phyloP scores from a whole-genome alignment of 2,797 vertebrate species.

The Lepilemur ruficaudatus region DNA sequence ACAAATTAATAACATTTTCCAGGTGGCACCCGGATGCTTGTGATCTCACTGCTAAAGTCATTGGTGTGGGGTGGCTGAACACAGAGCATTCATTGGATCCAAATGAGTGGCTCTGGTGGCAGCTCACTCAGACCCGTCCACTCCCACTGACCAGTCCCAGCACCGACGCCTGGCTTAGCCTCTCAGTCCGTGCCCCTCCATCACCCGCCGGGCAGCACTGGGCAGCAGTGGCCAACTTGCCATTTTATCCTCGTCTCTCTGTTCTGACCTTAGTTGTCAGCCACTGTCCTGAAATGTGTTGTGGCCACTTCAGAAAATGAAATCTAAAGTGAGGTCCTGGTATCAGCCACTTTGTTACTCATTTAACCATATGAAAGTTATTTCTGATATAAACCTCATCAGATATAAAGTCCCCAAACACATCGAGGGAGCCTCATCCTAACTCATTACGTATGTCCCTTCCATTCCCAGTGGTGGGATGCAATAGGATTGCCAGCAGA shows the following conservation, averaged over 20 bases:
- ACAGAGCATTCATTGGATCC: fast-evolving
- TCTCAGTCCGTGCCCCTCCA: neutral
- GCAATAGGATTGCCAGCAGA: neutral
- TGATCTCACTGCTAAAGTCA: neutral
- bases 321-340: neutral
- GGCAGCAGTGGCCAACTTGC: neutral
- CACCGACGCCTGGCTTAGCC: neutral
- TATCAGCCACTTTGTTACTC: neutral
- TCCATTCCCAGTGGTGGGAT: neutral
- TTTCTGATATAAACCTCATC: neutral
- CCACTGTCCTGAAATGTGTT: neutral
- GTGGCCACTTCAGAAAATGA: neutral
- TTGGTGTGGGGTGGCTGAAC: neutral
- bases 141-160: neutral
- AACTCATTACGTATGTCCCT: neutral
- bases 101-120: neutral
- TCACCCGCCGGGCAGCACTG: slow-evolving; percentile 46
- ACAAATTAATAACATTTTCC: neutral
- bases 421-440: neutral
- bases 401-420: neutral
- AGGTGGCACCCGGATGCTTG: neutral
- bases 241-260: neutral
- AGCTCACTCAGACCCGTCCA: slow-evolving; percentile 48
- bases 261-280: neutral
- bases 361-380: neutral